These are phyloP conservation scores for Tragelaphus oryx DNA, from an alignment of 2,797 vertebrate genomes.

Conservation along the genomic window DNA sequence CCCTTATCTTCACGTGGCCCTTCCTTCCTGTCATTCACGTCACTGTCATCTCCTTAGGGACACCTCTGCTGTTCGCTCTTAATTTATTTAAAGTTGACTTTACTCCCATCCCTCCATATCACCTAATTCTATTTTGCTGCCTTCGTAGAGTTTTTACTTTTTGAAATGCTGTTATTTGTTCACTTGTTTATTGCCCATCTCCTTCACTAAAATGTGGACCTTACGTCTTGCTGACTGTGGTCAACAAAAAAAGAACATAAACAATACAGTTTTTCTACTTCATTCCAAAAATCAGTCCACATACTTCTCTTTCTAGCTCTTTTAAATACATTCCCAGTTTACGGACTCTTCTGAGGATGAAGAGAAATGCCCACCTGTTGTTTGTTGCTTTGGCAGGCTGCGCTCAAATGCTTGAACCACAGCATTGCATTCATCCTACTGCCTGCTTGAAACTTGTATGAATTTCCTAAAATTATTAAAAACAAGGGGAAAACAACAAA, in stretches of 20 bases:
- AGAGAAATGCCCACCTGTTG: slow-evolving; percentile 87
- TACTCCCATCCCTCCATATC: background rate
- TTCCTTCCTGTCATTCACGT: background rate
- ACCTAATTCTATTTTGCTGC: background rate
- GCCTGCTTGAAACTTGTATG: slow-evolving; percentile 98
- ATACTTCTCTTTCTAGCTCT: background rate
- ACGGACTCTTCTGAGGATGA: background rate
- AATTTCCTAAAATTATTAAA: slow-evolving; percentile 88
- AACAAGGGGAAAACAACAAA: slow-evolving; percentile 24
- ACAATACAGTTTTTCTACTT: background rate
- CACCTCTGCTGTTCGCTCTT: background rate
- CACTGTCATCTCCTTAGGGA: background rate
- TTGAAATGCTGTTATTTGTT: background rate
- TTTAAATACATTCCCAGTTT: background rate
- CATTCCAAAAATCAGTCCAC: background rate
- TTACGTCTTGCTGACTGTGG: background rate
- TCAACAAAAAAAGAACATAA: background rate
- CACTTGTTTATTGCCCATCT: background rate
- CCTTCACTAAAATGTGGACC: background rate
- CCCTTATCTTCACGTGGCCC: fast-evolving
- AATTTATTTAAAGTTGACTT: background rate
- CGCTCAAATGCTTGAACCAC: slow-evolving; percentile 98
- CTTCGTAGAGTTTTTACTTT: background rate
- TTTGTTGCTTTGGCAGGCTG: slow-evolving; percentile 97
- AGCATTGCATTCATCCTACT: slow-evolving; percentile 93